Percentiles rank a stretch among this genome's conserved stretches.
Evolutionary conservation across 2,113 vertebrate genomes (phyloP).

Genomic region (Lamprotornis superbus): DNA sequence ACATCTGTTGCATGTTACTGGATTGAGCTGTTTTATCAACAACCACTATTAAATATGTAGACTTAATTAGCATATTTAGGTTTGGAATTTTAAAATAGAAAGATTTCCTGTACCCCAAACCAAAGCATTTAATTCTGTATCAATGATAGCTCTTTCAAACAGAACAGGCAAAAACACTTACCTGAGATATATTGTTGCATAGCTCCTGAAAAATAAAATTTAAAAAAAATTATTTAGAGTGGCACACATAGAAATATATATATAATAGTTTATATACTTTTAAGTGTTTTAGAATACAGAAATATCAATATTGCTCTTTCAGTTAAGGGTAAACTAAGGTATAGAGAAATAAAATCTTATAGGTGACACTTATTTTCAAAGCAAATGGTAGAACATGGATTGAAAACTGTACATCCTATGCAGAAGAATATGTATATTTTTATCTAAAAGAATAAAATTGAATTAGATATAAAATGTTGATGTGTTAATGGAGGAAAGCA

Average conservation of each 20-base stretch:
- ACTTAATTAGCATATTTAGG: not conserved
- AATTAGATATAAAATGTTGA: not conserved
- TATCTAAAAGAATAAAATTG: not conserved
- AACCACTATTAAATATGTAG: not conserved
- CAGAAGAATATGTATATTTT: not conserved
- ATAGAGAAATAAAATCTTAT: not conserved
- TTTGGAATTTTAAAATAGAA: not conserved
- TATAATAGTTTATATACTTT: not conserved
- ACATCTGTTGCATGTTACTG: not conserved
- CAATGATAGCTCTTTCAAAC: not conserved
- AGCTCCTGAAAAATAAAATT: not conserved
- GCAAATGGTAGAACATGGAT: not conserved
- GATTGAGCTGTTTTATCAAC: not conserved
- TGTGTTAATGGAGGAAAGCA: not conserved
- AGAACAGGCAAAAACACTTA: not conserved
- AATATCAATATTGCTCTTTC: not conserved
- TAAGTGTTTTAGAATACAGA: not conserved
- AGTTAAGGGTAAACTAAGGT: not conserved
- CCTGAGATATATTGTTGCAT: not conserved
- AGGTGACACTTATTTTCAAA: not conserved
- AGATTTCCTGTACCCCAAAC: not conserved
- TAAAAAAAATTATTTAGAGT: not conserved
- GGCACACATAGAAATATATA: not conserved
- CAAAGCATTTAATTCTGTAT: not conserved
- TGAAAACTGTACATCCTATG: not conserved